Evolutionary conservation across 2,888 invertebrate species (phyloP), one percentile per base, ranked within the genome.

Genomic region (Siphonodentalium dalli): DNA sequence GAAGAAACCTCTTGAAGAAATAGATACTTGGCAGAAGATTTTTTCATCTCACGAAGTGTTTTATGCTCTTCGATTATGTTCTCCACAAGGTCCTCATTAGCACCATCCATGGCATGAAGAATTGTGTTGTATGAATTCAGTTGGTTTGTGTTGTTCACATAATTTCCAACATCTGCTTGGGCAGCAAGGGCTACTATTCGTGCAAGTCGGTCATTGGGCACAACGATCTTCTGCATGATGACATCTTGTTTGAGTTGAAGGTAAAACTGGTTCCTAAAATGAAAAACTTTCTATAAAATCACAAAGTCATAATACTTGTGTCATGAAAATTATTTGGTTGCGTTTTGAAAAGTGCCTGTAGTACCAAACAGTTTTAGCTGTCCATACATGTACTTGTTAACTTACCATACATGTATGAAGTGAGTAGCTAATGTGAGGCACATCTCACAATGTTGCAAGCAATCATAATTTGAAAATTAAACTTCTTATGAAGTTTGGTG

Each of bases 21-120:
- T 86, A 90, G 89, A 82, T 93, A 93, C 74, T 92, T 90, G 2
- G 92, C 91, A 34, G 89, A 88, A n/a, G 88, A 87, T 8, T 87
- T 82, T 55, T 88, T 87, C 88, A 90, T 90, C 13, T 87, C 85
- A 75, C 83, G 72, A 43, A 85, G 87, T 26, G 60, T 48, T 11
- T 49, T 42, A 57, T 80, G 80, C 37, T 68, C 63, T 37, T 57
- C 56, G 18, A 65, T 47, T 7, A 77, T 63, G 20, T 55, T 54
- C 23, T 56, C 42, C 1, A 66, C 45, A 43, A 66, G 35, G 11
- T 65, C 53, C 4, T 54, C 54, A 2, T 57, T 55, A 27, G 49
- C 54, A 34, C 53, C 60, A 31, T 54, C 49, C 45, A 64, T 55
- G 40, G 61, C 64, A 15, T 51, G 48, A 39, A 72, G 45, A 24